Base-by-base conservation (phyloP, 2,113 vertebrate genomes). In the Sardina pilchardus region DNA sequence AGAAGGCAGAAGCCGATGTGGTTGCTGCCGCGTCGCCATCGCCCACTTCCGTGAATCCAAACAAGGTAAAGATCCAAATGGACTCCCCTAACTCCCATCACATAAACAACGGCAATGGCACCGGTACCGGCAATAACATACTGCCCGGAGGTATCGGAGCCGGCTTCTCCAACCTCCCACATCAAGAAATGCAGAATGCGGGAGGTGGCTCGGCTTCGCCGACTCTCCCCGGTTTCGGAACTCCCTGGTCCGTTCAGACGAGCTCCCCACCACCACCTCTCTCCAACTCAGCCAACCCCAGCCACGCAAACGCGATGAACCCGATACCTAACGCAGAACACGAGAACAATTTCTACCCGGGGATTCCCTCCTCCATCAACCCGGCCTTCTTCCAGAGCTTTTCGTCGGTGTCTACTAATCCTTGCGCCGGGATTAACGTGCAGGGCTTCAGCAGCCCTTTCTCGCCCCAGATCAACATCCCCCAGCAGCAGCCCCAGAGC, bases 301-400 rank as follows among this genome's bases (percentile, higher is more conserved):
- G 91, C 84, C 94, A 93, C 91, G 89, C 93, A 0, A 93, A 92
- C 89, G 89, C 93, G 86, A 94, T 96, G 84, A 96, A 94, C 93
- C 96, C 95, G 92, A 94, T 97, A 92, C 94, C 96, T 88, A 95
- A 86, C 92, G 91, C 95, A 42, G 97, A 98, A 67, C 92, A 97
- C 1, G 97, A 98, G 92, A 96, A 93, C 94, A 94, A 96, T 92
- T 98, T 97, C 94, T 99, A 98, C 93, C 95, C 97, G 14, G 96
- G 97, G 88, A 94, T 97, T 91, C 96, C 96, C 86, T 97, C 97
- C 93, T 97, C 97, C 88, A 95, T 98, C 93, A 97, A 96, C 94
- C 96, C 97, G 91, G 97, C 97, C 91, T 98, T 98, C 94, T 99
- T 97, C 94, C 97, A 97, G 93, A 96, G 96, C 90, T 98, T 97